Conservation (phyloP, 2,797 vertebrate species). For the Acrossocheilus wenchowensis region DNA sequence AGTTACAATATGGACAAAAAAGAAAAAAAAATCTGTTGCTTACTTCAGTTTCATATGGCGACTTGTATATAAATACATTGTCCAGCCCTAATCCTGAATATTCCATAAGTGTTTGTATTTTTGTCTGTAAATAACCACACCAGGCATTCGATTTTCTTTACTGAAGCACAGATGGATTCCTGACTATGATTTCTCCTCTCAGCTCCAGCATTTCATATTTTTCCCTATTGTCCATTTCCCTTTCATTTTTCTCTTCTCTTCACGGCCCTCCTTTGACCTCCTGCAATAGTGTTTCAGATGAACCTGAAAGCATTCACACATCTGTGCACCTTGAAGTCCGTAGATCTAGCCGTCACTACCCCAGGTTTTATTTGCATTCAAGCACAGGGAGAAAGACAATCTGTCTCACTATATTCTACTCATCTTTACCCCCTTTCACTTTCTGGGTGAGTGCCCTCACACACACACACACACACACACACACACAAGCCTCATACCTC, state of each 20-base stretch:
- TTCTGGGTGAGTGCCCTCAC: constrained; percentile 6
- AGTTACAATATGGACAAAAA: too few species aligned
- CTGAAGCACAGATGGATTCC: not conserved
- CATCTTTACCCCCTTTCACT: constrained; percentile 15
- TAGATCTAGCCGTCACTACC: constrained; percentile 7
- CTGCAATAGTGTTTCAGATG: not conserved
- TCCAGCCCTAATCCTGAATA: not conserved
- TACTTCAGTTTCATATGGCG: too few species aligned
- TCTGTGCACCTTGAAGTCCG: not conserved
- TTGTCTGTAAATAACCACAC: not conserved
- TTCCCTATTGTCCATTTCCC: not conserved
- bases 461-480: constrained; percentile 38
- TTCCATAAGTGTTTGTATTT: not conserved
- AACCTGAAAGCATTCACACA: not conserved
- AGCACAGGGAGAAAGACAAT: constrained; percentile 29
- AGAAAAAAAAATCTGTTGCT: too few species aligned
- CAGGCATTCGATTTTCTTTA: not conserved
- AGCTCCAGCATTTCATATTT: not conserved
- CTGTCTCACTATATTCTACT: constrained; percentile 41
- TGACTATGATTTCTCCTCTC: not conserved
- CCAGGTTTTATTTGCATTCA: constrained; percentile 44
- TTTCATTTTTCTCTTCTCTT: constrained; percentile 4
- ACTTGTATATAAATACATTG: too few species aligned
- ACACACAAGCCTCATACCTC: constrained; percentile 26
- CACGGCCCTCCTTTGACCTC: not conserved